Conservation (phyloP, 1,140 invertebrate genomes). For the Pseudachorutes palmiensis region DNA sequence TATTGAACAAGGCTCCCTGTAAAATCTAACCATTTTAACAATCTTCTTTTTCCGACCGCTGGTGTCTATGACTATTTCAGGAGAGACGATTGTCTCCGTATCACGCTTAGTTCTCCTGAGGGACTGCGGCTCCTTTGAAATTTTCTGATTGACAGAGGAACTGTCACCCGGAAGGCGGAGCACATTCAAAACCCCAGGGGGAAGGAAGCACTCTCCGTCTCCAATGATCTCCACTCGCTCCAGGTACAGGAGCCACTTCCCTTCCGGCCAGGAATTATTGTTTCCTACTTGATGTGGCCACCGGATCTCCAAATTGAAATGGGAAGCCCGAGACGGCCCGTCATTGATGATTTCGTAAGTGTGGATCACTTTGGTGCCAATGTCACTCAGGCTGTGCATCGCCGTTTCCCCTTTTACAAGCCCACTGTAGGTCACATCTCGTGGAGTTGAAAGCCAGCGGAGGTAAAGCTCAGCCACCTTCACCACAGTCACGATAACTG, state of each 20-base stretch:
- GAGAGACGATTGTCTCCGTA: constrained; percentile 60
- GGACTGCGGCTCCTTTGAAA: not conserved
- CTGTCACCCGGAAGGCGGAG: constrained; percentile 18
- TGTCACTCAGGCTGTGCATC: constrained; percentile 71
- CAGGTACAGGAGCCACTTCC: constrained; percentile 85
- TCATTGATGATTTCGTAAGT: constrained; percentile 78
- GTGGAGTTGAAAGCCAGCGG: constrained; percentile 59
- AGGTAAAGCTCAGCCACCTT: constrained; percentile 60
- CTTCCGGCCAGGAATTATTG: constrained; percentile 52
- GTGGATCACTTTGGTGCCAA: constrained; percentile 74
- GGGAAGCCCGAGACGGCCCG: constrained; percentile 73
- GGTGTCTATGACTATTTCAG: constrained; percentile 59
- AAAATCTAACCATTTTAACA: constrained; percentile 60
- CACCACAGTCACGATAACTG: constrained; percentile 58
- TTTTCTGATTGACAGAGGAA: not conserved
- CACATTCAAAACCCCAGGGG: constrained; percentile 19
- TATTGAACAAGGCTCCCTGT: constrained; percentile 11
- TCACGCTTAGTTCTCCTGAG: constrained; percentile 53
- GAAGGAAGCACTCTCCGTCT: constrained; percentile 49
- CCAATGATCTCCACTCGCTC: constrained; percentile 62
- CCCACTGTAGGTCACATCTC: constrained; percentile 79
- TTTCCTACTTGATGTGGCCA: constrained; percentile 86
- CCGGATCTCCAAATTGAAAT: constrained; percentile 66
- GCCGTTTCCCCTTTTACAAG: constrained; percentile 69
- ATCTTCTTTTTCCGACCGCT: constrained; percentile 61